phyloP scores from a whole-genome alignment of 2,797 vertebrate species.

The Borostomias antarcticus region DNA sequence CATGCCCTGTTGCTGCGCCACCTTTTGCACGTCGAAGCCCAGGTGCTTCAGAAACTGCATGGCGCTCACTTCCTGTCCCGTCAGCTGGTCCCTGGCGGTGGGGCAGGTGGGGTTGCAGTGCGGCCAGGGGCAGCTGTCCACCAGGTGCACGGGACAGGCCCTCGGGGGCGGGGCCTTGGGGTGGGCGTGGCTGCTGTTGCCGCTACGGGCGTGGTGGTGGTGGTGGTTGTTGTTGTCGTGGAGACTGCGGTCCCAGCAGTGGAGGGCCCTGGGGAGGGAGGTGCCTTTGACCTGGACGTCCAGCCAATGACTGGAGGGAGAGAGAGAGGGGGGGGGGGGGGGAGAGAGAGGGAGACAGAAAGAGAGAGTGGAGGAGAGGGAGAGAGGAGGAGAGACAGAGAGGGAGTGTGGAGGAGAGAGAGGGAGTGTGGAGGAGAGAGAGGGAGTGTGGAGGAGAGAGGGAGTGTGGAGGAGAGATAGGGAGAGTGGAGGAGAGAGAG shows the following conservation, averaged over 20 bases:
- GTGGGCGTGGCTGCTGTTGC: slow-evolving; percentile 41
- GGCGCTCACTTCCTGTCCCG: slow-evolving; percentile 92
- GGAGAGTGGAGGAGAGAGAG: no score
- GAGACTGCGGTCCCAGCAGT: slow-evolving; percentile 95
- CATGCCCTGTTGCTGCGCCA: slow-evolving; percentile 86
- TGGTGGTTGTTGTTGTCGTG: slow-evolving; percentile 80
- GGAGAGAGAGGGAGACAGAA: no score
- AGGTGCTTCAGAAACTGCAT: slow-evolving; percentile 92
- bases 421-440: no score
- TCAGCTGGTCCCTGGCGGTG: slow-evolving; percentile 87
- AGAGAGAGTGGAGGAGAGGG: no score
- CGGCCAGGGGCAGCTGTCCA: slow-evolving; percentile 96
- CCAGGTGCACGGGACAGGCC: slow-evolving; percentile 87
- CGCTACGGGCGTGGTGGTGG: slow-evolving; percentile 41
- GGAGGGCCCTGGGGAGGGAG: slow-evolving; percentile 88
- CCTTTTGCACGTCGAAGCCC: slow-evolving; percentile 86
- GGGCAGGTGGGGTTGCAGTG: slow-evolving; percentile 97
- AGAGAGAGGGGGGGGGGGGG: background rate
- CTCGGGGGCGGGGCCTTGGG: slow-evolving; percentile 69
- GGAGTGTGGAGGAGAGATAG: no score
- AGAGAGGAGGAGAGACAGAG: no score
- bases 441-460: no score
- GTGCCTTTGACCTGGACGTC: slow-evolving; percentile 93
- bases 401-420: no score
- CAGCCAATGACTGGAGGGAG: slow-evolving; percentile 83